Conservation (phyloP, 2,888 invertebrate genomes). For the Eudemis profundana region DNA sequence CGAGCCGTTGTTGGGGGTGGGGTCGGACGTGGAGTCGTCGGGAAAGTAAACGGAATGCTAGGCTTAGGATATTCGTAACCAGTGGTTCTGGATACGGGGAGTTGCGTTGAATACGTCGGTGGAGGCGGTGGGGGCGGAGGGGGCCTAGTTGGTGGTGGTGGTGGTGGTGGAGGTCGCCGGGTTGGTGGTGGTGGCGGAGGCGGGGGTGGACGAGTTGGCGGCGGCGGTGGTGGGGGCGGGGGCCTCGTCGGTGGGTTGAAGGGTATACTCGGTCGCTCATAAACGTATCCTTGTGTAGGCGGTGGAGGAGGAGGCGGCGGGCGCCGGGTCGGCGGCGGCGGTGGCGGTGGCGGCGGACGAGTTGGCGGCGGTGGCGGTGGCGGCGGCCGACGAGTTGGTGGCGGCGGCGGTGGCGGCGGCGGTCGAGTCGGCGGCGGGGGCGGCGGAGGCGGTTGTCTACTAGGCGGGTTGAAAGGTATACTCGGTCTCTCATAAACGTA, state of each 20-base stretch:
- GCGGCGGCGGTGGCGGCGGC: conserved; percentile 47
- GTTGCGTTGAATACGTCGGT: conserved; percentile 32
- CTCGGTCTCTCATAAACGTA: conserved; percentile 44
- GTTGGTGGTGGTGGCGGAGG: conserved; percentile 47
- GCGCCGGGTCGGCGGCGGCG: conserved; percentile 48
- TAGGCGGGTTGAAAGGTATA: conserved; percentile 39
- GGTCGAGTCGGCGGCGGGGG: conserved; percentile 42
- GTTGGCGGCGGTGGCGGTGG: conserved; percentile 37
- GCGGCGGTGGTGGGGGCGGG: conserved; percentile 44
- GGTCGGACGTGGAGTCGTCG: conserved; percentile 46
- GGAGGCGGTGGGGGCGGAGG: conserved; percentile 33
- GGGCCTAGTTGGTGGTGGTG: conserved; percentile 31
- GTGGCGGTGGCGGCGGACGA: conserved; percentile 37
- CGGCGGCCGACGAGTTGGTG: conserved; percentile 40
- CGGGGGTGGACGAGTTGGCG: conserved; percentile 44
- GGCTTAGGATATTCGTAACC: conserved; percentile 55
- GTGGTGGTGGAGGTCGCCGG: conserved; percentile 43
- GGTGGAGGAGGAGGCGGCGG: conserved; percentile 47
- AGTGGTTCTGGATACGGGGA: conserved; percentile 47
- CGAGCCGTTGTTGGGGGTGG: conserved; percentile 46
- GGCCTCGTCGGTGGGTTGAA: conserved; percentile 46
- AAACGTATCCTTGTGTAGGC: conserved; percentile 45
- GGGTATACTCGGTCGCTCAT: conserved; percentile 40
- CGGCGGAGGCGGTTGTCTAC: conserved; percentile 46
- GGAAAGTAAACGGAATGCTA: conserved; percentile 54